Conservation (phyloP, 2,113 vertebrate species). For the Lonchura striata region DNA sequence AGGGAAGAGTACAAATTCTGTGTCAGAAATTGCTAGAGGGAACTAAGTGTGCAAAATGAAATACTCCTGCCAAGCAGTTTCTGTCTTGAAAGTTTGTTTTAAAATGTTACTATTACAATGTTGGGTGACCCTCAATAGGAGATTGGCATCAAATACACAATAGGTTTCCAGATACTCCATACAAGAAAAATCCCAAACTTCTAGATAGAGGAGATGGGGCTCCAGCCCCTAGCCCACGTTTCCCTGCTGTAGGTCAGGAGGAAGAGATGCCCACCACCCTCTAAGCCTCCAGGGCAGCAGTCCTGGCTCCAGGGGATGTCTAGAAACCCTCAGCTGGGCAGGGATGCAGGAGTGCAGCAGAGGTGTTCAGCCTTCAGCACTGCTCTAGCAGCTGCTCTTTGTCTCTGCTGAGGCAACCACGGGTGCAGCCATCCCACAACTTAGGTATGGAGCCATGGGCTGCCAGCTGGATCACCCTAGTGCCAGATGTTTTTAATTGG, state of each 20-base stretch:
- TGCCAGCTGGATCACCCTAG: conserved; percentile 33
- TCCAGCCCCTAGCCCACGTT: not conserved
- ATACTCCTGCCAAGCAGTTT: not conserved
- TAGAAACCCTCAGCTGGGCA: not conserved
- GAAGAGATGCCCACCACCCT: not conserved
- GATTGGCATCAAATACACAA: not conserved
- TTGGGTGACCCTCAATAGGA: not conserved
- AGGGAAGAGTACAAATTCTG: not conserved
- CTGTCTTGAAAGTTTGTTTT: not conserved
- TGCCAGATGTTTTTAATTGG: conserved; percentile 51
- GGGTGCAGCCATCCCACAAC: not conserved
- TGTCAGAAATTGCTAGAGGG: not conserved
- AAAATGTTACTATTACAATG: not conserved
- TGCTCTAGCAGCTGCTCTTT: not conserved
- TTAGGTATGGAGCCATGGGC: not conserved
- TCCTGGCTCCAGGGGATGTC: not conserved
- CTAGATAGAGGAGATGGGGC: not conserved
- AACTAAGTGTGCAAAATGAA: not conserved
- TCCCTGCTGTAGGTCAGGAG: not conserved
- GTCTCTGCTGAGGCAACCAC: not conserved
- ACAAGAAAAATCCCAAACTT: not conserved
- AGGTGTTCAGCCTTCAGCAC: not conserved
- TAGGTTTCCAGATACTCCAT: not conserved
- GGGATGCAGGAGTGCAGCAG: not conserved
- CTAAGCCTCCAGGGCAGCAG: not conserved